Evolutionary conservation across 2,113 vertebrate genomes (phyloP), one percentile per base, ranked within the genome.

Genomic region (Oceanodroma tethys): DNA sequence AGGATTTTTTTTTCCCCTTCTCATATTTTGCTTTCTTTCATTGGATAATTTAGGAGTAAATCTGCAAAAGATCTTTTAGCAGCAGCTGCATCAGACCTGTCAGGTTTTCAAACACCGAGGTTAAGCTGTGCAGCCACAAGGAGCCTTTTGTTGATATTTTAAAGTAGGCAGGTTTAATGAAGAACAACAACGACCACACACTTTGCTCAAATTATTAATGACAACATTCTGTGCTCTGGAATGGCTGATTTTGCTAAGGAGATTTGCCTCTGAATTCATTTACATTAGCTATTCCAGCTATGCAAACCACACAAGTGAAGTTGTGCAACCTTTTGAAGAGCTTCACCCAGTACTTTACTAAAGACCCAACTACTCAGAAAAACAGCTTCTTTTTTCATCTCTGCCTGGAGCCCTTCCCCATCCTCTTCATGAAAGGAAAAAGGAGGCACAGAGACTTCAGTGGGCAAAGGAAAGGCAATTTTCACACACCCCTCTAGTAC

Each of bases 111-210:
- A 91, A 88, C n/a, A 59, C 55, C 43, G 59, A 96, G 2, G 6
- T 90, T 88, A 90, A 94, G 29, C 72, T 96, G n/a, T 80, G 71
- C 60, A 95, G 88, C 38, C 43, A 93, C 75, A 83, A 93, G 40
- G 53, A 97, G 72, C 20, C 53, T 91, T 92, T 90, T 96, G 88
- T 94, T 85, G 55, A 15, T 45, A 72, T 79, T 79, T 94, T 86
- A 3, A 43, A 74, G 43, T 53, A 76, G 40, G 27, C 23, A 59
- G 17, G 56, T 56, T 81, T 81, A 95, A 91, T 1, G 1, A 80
- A 78, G 59, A 97, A 96, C 40, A 53, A 74, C 12, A 21, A 82
- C 11, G 65, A 96, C 88, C 90, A 96, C 70, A 88, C 30, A 93
- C 29, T 93, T 92, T 26, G 56, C 63, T 52, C 70, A 45, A 52